Conservation (phyloP, 1,140 invertebrate genomes). For the Pectinophora gossypiella region DNA sequence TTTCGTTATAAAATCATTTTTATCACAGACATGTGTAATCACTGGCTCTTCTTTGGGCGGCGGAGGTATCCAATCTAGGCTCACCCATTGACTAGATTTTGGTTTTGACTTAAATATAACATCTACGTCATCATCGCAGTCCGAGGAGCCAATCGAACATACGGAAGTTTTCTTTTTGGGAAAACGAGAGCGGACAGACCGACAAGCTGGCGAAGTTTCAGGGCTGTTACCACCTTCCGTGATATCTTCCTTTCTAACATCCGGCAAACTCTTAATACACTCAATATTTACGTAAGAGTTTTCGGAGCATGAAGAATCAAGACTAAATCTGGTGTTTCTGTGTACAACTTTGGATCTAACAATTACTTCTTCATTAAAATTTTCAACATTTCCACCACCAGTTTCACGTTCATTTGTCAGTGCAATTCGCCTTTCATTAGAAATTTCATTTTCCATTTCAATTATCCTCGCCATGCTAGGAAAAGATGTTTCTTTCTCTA, state of each 20-base stretch:
- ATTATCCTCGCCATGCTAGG: constrained; percentile 68
- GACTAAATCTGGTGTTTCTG: constrained; percentile 68
- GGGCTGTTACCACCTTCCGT: constrained; percentile 35
- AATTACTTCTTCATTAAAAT: constrained; percentile 46
- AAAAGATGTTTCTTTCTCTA: constrained; percentile 54
- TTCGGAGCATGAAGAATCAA: constrained; percentile 74
- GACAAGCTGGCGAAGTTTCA: constrained; percentile 44
- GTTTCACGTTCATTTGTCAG: constrained; percentile 66
- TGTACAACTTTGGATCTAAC: constrained; percentile 55
- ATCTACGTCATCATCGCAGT: constrained; percentile 70
- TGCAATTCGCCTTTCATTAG: constrained; percentile 64
- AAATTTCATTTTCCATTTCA: constrained; percentile 71
- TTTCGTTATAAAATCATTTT: constrained; percentile 73
- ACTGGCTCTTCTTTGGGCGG: constrained; percentile 71
- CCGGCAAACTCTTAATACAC: constrained; percentile 66
- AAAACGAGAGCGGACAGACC: constrained; percentile 59
- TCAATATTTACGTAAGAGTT: constrained; percentile 74
- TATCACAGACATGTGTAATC: constrained; percentile 68
- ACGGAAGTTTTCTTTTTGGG: constrained; percentile 71
- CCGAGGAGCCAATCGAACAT: constrained; percentile 71
- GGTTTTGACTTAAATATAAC: constrained; percentile 75
- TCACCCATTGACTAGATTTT: constrained; percentile 75
- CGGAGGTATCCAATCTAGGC: constrained; percentile 72
- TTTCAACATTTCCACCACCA: constrained; percentile 46
- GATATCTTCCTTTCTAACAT: constrained; percentile 61